Conservation (phyloP, 2,113 vertebrate genomes). For the Cebus imitator region DNA sequence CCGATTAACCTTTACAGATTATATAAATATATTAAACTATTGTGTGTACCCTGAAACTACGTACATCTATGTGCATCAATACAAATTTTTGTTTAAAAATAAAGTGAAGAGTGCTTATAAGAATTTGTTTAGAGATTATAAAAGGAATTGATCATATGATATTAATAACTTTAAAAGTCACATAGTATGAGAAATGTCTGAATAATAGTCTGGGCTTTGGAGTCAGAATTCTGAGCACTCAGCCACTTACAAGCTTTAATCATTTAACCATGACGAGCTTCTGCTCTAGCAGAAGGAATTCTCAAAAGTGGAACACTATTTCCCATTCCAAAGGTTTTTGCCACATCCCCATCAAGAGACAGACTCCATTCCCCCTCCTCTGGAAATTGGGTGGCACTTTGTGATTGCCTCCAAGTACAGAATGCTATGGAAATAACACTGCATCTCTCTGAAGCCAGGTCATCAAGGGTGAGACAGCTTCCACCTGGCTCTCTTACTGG, state of each 20-base stretch:
- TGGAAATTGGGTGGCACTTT: background rate
- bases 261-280: background rate
- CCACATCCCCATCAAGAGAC: background rate
- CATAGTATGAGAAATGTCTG: background rate
- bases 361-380: background rate
- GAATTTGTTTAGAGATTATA: background rate
- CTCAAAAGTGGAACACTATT: background rate
- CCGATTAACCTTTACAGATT: background rate
- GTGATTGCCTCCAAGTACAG: background rate
- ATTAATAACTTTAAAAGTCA: background rate
- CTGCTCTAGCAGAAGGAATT: background rate
- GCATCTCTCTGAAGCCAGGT: background rate
- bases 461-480: background rate
- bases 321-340: background rate
- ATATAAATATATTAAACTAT: background rate
- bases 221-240: background rate
- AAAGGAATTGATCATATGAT: background rate
- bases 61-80: background rate
- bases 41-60: background rate
- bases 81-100: background rate
- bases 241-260: background rate
- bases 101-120: background rate
- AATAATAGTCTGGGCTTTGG: background rate
- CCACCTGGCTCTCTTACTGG: background rate
- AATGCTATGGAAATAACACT: background rate